A percentile compares a stretch with the other conserved stretches of the same genome.
Evolutionary conservation across 1,140 invertebrate genomes (phyloP).

Genomic region (Tetragonula clypearis): DNA sequence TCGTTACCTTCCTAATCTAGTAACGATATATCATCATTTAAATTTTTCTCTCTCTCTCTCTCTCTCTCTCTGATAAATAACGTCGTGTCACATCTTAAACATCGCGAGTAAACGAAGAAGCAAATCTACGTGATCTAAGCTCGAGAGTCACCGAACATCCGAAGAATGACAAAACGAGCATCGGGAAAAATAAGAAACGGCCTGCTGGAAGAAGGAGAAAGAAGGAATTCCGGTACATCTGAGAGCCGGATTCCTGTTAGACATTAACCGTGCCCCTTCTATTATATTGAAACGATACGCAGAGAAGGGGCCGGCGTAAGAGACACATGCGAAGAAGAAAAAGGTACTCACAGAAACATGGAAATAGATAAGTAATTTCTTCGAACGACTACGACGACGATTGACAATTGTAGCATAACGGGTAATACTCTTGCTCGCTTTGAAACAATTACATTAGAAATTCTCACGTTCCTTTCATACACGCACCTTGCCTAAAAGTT

Average conservation of each 20-base stretch:
- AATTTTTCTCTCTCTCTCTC: neutral
- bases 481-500: too few species aligned
- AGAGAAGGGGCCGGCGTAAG: neutral
- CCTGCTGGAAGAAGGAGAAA: neutral
- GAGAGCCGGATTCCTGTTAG: constrained; percentile 40
- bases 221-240: constrained; percentile 40
- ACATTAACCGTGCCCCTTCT: constrained; percentile 3
- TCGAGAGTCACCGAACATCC: neutral
- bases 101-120: neutral
- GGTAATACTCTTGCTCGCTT: too few species aligned
- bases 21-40: neutral
- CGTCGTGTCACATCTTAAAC: neutral
- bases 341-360: neutral
- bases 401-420: too few species aligned
- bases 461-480: too few species aligned
- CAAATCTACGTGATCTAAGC: neutral
- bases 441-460: too few species aligned
- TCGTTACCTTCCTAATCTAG: neutral
- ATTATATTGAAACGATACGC: too few species aligned
- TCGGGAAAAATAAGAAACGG: neutral
- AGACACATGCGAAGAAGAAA: neutral
- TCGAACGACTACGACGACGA: too few species aligned
- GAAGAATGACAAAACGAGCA: neutral
- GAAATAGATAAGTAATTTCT: neutral
- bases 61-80: neutral